phyloP scores from a whole-genome alignment of 2,888 invertebrate genomes.

The Melieria omissa region DNA sequence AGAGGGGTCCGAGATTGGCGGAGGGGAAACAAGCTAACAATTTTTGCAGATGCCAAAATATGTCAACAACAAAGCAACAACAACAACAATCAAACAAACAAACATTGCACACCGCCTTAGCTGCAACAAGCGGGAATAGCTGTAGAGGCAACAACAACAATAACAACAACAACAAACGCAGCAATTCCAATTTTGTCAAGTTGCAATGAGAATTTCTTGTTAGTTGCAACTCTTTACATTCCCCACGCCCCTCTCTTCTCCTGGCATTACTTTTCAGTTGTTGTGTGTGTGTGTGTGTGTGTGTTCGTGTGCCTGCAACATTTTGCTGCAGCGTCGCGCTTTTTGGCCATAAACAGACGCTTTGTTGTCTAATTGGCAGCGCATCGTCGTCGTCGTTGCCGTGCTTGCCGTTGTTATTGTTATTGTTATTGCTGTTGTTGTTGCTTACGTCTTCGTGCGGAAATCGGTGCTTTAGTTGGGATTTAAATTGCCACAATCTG shows the following conservation, averaged over 20 bases:
- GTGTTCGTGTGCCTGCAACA: constrained; percentile 3
- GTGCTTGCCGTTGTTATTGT: too few species aligned
- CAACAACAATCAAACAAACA: too few species aligned
- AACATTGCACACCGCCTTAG: too few species aligned
- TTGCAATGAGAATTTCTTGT: not conserved
- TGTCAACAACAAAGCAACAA: too few species aligned
- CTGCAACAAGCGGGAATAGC: too few species aligned
- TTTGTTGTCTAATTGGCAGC: constrained; percentile 22
- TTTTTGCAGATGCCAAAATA: too few species aligned
- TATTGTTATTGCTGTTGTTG: too few species aligned
- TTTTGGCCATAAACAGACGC: not conserved
- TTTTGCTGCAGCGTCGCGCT: not conserved
- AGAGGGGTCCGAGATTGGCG: not conserved
- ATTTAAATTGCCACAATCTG: too few species aligned
- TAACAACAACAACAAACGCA: not conserved
- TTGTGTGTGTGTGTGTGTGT: not conserved
- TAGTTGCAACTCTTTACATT: not conserved
- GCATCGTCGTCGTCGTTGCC: too few species aligned
- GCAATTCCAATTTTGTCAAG: constrained; percentile 25
- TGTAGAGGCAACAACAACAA: too few species aligned
- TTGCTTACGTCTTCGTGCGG: too few species aligned
- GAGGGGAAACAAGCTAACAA: not conserved
- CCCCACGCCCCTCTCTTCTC: not conserved
- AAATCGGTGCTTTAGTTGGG: too few species aligned
- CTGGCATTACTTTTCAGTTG: not conserved